Evolutionary conservation across 1,140 invertebrate genomes (phyloP).

Genomic region (Pteromalus puparum): DNA sequence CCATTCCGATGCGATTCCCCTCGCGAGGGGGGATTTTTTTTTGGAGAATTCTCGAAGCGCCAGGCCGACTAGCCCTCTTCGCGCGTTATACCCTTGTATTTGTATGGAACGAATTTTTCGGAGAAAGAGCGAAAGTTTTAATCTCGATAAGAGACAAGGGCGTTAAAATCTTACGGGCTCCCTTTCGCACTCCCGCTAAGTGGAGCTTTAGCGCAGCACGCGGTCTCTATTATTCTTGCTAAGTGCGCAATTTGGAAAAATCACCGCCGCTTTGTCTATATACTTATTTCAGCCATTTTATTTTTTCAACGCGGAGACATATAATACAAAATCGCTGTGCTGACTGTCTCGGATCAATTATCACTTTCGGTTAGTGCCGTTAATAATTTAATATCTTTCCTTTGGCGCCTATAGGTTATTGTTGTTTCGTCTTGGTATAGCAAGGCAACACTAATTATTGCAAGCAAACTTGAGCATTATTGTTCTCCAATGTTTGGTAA

Average conservation of each 20-base stretch:
- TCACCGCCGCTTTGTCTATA: not conserved
- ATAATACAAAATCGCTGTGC: not conserved
- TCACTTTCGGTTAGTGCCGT: not conserved
- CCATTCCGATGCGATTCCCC: not conserved
- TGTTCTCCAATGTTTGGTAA: not conserved
- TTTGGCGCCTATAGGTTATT: not conserved
- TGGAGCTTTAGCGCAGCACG: not conserved
- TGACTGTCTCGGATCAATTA: not conserved
- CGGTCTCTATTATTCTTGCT: conserved; percentile 2
- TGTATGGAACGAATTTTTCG: not conserved
- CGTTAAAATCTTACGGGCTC: conserved; percentile 19
- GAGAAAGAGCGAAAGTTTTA: conserved; percentile 4
- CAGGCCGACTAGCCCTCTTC: not conserved
- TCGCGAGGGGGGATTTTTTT: not conserved
- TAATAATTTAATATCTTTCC: not conserved
- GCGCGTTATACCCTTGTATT: not conserved
- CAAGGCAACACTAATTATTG: not conserved
- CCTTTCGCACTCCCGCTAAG: not conserved
- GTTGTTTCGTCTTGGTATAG: not conserved
- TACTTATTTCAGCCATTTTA: not conserved
- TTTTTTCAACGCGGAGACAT: not conserved
- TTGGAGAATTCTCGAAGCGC: not conserved
- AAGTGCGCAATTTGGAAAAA: not conserved
- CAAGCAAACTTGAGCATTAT: not conserved
- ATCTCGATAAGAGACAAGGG: conserved; percentile 20